Base-by-base conservation (phyloP, 1,140 invertebrate genomes). In the Procambarus virginalis region DNA sequence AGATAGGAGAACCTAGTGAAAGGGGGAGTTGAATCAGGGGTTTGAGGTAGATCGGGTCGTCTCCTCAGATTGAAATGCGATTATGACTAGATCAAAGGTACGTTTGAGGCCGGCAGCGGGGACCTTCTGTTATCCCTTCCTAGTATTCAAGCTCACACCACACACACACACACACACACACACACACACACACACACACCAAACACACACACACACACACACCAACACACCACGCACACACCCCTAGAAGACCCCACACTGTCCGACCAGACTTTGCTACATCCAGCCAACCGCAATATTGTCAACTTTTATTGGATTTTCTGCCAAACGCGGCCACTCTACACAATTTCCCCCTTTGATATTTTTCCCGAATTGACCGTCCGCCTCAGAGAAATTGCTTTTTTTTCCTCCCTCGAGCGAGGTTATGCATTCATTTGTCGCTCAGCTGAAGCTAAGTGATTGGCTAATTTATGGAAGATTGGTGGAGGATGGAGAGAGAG, bases 271-370 rank as follows among this genome's bases (percentile, higher is more conserved):
- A 58, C 55, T 12, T 12, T 9, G 6, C 55, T 12, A 58, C 55
- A 58, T 68, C 34, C 22, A 73, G 22, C n/a, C 68, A 34, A 8
- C 68, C 68, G 6, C 68, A 34, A 73, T 34, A 34, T 34, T 73
- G 68, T 73, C 68, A 73, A 34, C n/a, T 73, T 22, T 73, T 73
- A 73, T 73, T 73, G 68, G 68, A 73, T 73, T 73, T 73, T 73
- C 68, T n/a, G 20, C 68, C 68, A 73, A 73, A 73, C 22, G 68
- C 68, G n/a, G 68, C 68, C 68, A 73, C 68, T 34, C 68, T 34
- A 73, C 68, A 20, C 68, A 73, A 73, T 73, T 34, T 73, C 68
- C 51, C 51, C 51, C n/a, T 34, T 73, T 73, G n/a, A 73, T 73
- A 73, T 73, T 22, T 73, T 34, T 73, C 51, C 2, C 12, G n/a